Base-by-base conservation (phyloP, 2,113 vertebrate species). In the Hiodon alosoides region DNA sequence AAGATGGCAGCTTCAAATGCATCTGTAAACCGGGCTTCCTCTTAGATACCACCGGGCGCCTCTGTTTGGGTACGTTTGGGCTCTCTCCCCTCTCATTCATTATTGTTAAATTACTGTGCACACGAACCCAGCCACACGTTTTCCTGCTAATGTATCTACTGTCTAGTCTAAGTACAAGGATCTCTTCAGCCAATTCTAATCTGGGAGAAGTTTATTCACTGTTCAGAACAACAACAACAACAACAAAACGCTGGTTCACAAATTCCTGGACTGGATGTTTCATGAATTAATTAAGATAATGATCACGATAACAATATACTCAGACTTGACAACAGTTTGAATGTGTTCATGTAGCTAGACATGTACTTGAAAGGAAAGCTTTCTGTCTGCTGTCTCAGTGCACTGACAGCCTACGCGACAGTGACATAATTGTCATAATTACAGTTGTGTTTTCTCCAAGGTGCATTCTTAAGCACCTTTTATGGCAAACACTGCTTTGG, bases 1-100 rank as follows among this genome's bases (percentile, higher is more conserved):
- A 98, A 76, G 97, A 98, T 7, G 97, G 97, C 69, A 99, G 96
- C 84, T 99, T 98, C 84, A 98, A 98, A 81, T 99, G 97, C 82
- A 98, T 99, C 84, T 98, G 97, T 84, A 98, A 98, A 86, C 91
- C 94, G 7, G 97, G 97, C 4, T 99, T 93, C 87, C 92, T 96
- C 80, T 83, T 92, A 0, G 89, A 89, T 66, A 74, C 82, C 46
- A 90, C 86, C 7, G 90, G 90, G 67, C 88, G 90, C 67, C 90
- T 90, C 87, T 92, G 91, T 82, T 71, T 88, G 76, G 91, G 91
- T 92, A 77, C 3, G 87, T 85, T 78, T 77, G 73, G 31, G 31
- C 50, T 58, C 8, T 73, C 4, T 50, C 78, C 71, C 0, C 55
- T 48, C 17, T 11, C 47, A 75, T 52, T 11, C 51, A 69, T 50